Conservation (phyloP, 2,888 invertebrate species). For the Cosmopolites sordidus region DNA sequence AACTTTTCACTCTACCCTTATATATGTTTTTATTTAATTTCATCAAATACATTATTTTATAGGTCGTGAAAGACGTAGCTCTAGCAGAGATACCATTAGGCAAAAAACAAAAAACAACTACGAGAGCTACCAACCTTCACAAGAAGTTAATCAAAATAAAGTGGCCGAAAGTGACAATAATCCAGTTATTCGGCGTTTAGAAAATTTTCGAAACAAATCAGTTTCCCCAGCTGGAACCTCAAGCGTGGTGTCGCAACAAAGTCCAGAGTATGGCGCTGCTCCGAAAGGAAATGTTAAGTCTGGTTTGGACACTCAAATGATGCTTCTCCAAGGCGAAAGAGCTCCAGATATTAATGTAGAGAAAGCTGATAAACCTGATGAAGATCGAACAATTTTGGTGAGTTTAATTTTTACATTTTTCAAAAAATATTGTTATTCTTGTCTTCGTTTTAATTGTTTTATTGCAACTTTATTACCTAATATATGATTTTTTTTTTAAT, state of each 20-base stretch:
- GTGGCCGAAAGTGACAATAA: not conserved
- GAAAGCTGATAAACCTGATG: slow-evolving; percentile 1
- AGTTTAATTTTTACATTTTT: not conserved
- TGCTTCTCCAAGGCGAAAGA: not conserved
- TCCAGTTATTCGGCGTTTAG: not conserved
- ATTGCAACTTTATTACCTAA: not conserved
- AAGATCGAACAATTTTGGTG: slow-evolving; percentile 16
- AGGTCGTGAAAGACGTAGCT: slow-evolving; percentile 28
- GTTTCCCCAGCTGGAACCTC: not conserved
- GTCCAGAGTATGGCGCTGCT: not conserved
- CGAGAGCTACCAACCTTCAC: not conserved
- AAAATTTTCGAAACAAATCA: not conserved
- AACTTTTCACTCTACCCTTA: too few relatives aligned
- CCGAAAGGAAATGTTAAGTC: not conserved
- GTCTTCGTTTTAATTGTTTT: too few relatives aligned
- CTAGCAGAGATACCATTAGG: slow-evolving; percentile 25
- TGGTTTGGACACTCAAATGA: not conserved
- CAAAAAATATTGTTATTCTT: not conserved
- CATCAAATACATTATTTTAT: too few relatives aligned
- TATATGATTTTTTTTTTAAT: not conserved
- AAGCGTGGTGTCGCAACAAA: not conserved
- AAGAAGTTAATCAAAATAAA: not conserved
- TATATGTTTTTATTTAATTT: too few relatives aligned
- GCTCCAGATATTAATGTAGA: not conserved
- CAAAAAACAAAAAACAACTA: slow-evolving; percentile 15